Evolutionary conservation across 2,888 invertebrate species (phyloP), one percentile per base, ranked within the genome.

Genomic region (Apodemia zela): DNA sequence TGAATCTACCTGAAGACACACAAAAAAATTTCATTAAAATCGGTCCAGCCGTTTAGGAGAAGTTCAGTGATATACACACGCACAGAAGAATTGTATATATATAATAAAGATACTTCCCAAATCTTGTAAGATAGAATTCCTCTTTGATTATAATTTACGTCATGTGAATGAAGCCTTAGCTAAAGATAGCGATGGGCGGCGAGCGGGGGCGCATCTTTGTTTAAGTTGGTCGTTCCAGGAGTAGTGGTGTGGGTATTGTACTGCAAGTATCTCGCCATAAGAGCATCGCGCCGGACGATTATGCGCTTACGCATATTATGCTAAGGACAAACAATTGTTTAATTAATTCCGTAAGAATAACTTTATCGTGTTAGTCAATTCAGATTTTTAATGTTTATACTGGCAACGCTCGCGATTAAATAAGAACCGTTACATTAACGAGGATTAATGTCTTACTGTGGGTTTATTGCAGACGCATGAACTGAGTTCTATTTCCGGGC

Each of bases 401-500:
- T 64, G 61, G 54, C 11, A 15, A 21, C 54, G 25, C 15, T 25
- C 25, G 54, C 15, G 25, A 54, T 54, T 54, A 18, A 83, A 54
- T 54, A 13, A 15, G 13, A 25, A 54, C 21, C 7, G 54, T 64
- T 79, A 73, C 72, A 70, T 74, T 77, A 84, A 85, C 81, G 82
- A 85, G 84, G 82, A 75, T 77, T 74, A 78, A 81, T 84, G 81
- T 82, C 45, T 45, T 45, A 45, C 45, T 45, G 84, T 81, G 82
- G 54, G 54, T 25, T 54, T 54, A 54, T 81, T 75, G 78, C 82
- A 81, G 80, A 78, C 84, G 83, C 79, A 78, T 79, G 79, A 80
- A 80, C 80, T 80, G 78, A 74, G 84, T 84, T 90, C 90, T 90
- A 89, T 90, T 89, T 90, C 87, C 86, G 89, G 85, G 84, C 85